Conservation (phyloP, 2,888 invertebrate genomes). For the Diaperis boleti region DNA sequence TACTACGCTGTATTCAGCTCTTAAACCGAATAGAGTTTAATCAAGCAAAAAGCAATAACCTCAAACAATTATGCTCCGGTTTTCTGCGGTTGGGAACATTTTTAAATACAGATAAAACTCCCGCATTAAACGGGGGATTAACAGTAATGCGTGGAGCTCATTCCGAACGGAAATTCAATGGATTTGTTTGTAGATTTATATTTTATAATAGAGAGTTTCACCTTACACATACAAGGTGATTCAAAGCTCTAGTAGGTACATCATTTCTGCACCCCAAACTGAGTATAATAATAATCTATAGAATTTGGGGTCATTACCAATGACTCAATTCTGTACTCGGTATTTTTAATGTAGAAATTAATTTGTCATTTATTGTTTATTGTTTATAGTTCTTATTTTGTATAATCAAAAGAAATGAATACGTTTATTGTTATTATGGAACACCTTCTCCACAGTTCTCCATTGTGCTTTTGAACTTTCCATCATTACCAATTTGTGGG, state of each 20-base stretch:
- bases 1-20: slow-evolving; percentile 1
- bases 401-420: not conserved
- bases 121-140: not conserved
- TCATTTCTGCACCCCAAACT: no score
- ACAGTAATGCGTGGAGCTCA: slow-evolving; percentile 2
- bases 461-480: not conserved
- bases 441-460: no score
- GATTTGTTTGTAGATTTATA: no score
- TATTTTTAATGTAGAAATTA: no score
- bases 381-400: no score
- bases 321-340: no score
- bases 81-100: not conserved
- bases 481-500: slow-evolving; percentile 9
- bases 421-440: no score
- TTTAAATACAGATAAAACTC: not conserved
- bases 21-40: slow-evolving; percentile 1
- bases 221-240: not conserved
- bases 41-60: not conserved
- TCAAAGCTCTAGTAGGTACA: no score
- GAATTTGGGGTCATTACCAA: no score
- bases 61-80: not conserved
- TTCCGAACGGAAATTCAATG: not conserved
- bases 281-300: no score
- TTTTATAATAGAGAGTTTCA: no score
- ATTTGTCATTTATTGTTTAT: no score